These are phyloP conservation scores for Drosophila athabasca DNA, from an alignment of 1,140 invertebrate genomes.

Conservation along the genomic window DNA sequence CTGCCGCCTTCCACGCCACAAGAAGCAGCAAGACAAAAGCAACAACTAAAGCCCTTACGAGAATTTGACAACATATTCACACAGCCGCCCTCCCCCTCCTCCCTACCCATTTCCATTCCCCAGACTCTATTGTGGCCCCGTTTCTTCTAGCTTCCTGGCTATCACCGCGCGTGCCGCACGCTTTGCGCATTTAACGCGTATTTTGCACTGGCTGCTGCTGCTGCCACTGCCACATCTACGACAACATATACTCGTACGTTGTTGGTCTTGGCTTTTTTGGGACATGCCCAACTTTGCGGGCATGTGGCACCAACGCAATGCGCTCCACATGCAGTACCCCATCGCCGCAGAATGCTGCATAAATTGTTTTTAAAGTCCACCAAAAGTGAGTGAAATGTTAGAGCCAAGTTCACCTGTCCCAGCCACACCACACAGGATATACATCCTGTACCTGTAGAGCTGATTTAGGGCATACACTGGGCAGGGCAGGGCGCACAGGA, in stretches of 20 bases:
- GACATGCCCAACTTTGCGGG: constrained; percentile 33
- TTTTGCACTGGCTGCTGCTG: constrained; percentile 69
- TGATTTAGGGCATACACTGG: constrained; percentile 44
- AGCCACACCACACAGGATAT: constrained; percentile 1
- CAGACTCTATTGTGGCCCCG: not conserved
- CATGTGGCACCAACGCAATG: constrained; percentile 27
- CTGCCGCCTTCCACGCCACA: constrained; percentile 49
- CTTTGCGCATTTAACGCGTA: constrained; percentile 80
- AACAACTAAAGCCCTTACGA: constrained; percentile 65
- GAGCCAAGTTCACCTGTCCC: constrained; percentile 35
- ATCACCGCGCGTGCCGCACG: constrained; percentile 77
- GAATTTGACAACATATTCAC: constrained; percentile 81
- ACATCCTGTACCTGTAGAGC: constrained; percentile 39
- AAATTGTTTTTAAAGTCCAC: constrained; percentile 71
- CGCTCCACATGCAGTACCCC: constrained; percentile 26
- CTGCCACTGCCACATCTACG: constrained; percentile 4
- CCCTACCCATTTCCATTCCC: not conserved
- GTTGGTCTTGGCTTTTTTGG: constrained; percentile 19
- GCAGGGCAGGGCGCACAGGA: constrained; percentile 37
- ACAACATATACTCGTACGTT: not conserved
- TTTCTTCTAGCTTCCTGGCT: constrained; percentile 32
- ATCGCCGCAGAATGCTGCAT: constrained; percentile 59
- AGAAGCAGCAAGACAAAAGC: constrained; percentile 38
- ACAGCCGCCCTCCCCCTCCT: constrained; percentile 17
- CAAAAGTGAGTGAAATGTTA: constrained; percentile 65